phyloP scores from a whole-genome alignment of 2,113 vertebrate species.

The Ardeotis arabs region DNA sequence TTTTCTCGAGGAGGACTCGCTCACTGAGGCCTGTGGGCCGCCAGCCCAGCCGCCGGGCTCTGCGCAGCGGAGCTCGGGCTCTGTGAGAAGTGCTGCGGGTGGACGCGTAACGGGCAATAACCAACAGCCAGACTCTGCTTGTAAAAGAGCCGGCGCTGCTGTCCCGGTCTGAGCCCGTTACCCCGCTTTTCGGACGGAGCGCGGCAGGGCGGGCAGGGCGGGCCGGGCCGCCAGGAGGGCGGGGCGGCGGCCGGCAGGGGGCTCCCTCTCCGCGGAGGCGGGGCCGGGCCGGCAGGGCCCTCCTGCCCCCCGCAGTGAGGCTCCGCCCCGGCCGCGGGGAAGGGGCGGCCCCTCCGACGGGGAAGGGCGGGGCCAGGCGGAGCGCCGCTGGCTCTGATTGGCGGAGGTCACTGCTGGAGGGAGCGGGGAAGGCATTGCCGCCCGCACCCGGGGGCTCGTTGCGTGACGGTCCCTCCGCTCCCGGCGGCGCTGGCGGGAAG shows the following conservation, averaged over 20 bases:
- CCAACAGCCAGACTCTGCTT: not conserved
- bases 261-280: not conserved
- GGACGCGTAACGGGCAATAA: fast-evolving
- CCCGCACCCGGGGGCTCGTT: no score
- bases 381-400: not conserved
- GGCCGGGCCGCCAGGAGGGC: not conserved
- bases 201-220: not conserved
- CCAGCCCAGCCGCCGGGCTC: not conserved
- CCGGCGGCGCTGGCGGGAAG: no score
- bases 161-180: no score
- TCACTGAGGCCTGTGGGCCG: fast-evolving
- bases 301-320: not conserved
- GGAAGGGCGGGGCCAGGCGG: not conserved
- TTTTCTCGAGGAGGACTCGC: fast-evolving
- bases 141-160: not conserved
- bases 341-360: no score
- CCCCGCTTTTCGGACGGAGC: no score
- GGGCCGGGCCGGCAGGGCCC: no score
- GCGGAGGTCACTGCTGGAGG: not conserved
- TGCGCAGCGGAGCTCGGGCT: not conserved
- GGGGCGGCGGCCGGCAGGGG: not conserved
- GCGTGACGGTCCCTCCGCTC: not conserved
- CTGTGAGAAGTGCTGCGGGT: fast-evolving
- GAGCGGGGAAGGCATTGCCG: not conserved
- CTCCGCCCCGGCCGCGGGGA: not conserved